phyloP scores from a whole-genome alignment of 2,888 invertebrate species.

The Phrixothrix hirtus region DNA sequence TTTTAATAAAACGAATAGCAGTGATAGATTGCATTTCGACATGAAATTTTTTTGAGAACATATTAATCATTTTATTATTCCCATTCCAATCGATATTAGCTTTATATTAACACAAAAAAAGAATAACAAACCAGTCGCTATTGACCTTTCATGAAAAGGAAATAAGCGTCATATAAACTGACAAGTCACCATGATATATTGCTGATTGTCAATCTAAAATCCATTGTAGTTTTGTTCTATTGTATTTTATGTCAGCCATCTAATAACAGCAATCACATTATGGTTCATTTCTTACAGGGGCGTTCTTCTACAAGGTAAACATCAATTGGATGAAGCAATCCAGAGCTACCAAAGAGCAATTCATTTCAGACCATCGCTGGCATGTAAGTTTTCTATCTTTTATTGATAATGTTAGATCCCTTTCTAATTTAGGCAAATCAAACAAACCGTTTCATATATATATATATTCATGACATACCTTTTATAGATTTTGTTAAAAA shows the following conservation, averaged over 20 bases:
- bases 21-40: constrained; percentile 27
- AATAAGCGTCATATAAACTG: constrained; percentile 41
- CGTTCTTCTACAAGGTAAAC: constrained; percentile 86
- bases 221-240: constrained; percentile 34
- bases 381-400: constrained; percentile 71
- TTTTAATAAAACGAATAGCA: constrained; percentile 17
- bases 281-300: constrained; percentile 71
- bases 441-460: not conserved
- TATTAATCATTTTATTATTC: constrained; percentile 39
- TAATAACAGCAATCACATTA: constrained; percentile 34
- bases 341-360: constrained; percentile 90
- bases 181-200: constrained; percentile 43
- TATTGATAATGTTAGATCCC: not conserved
- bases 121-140: constrained; percentile 34
- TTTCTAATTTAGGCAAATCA: not conserved
- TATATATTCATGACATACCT: not conserved
- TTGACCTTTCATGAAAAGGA: constrained; percentile 39
- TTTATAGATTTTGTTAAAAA: not conserved
- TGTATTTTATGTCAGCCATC: constrained; percentile 31
- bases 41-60: constrained; percentile 22
- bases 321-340: constrained; percentile 84
- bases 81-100: constrained; percentile 35
- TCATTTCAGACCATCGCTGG: constrained; percentile 89
- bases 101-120: constrained; percentile 35
- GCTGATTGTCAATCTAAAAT: constrained; percentile 42